Evolutionary conservation across 2,113 vertebrate species (phyloP).

Genomic region (Arothron firmamentum): DNA sequence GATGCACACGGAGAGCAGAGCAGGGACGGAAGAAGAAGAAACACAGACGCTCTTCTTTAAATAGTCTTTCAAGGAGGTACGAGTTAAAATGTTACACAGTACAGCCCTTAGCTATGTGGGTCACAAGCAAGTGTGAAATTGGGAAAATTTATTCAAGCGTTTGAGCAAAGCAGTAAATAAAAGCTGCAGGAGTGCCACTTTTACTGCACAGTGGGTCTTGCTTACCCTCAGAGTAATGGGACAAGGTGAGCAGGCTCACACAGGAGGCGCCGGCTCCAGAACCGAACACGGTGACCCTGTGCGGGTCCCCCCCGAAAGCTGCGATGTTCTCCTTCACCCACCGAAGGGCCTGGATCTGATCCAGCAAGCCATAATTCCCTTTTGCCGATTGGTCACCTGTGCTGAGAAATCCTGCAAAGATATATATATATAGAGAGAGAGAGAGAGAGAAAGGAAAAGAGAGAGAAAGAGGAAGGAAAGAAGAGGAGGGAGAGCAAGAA

Average conservation of each 20-base stretch:
- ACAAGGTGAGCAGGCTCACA: constrained; percentile 92
- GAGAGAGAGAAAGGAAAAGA: background rate
- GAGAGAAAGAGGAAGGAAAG: background rate
- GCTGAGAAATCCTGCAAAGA: constrained; percentile 92
- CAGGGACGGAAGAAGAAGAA: background rate
- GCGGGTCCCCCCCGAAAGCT: constrained; percentile 90
- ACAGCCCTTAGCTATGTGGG: constrained; percentile 31
- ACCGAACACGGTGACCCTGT: constrained; percentile 93
- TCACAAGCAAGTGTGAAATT: constrained; percentile 20
- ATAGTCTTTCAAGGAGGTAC: constrained; percentile 10
- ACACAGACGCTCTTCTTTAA: constrained; percentile 3
- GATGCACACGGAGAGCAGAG: constrained; percentile 47
- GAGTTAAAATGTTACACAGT: constrained; percentile 25
- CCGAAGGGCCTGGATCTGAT: constrained; percentile 95
- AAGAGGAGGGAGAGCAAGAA: background rate
- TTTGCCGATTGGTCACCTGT: constrained; percentile 95
- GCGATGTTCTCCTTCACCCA: constrained; percentile 97
- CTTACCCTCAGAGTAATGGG: constrained; percentile 97
- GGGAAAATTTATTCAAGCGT: constrained; percentile 27
- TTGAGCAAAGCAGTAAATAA: constrained; percentile 21
- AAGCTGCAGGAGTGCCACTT: constrained; percentile 1
- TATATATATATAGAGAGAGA: no score
- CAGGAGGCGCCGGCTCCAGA: constrained; percentile 97
- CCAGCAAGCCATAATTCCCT: constrained; percentile 93
- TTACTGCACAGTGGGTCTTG: background rate